A percentile compares a stretch with the other conserved stretches of the same genome.
Evolutionary conservation across 2,888 invertebrate genomes (phyloP).

Genomic region (Drosophila nr. fundita): DNA sequence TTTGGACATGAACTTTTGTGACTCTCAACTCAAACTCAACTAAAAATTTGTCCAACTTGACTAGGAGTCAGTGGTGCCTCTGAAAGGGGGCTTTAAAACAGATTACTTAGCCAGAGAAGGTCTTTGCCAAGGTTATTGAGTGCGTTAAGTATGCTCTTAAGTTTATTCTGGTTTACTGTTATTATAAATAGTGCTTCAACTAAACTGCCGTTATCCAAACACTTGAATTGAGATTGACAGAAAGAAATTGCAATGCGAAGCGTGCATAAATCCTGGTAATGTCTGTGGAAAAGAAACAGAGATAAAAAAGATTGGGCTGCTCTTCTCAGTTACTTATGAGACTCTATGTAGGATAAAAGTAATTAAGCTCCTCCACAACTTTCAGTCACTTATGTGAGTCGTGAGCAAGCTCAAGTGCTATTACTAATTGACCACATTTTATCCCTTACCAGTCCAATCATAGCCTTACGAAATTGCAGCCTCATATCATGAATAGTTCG

Average conservation of each 20-base stretch:
- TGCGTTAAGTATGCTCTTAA: conserved; percentile 3
- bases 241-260: conserved; percentile 1
- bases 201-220: not conserved
- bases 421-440: not conserved
- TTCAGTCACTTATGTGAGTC: not conserved
- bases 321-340: not conserved
- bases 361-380: not conserved
- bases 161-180: not conserved
- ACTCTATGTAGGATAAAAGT: not conserved
- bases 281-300: not conserved
- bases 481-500: not conserved
- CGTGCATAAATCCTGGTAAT: not conserved
- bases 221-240: conserved; percentile 3
- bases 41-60: conserved; percentile 24
- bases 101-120: conserved; percentile 8
- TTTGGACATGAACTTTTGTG: conserved; percentile 9
- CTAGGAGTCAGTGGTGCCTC: conserved; percentile 38
- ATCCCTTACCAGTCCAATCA: not conserved
- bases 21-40: conserved; percentile 27
- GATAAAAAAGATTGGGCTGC: not conserved
- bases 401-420: not conserved
- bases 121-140: conserved; percentile 28
- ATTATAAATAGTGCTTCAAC: conserved; percentile 5
- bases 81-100: conserved; percentile 9
- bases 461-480: not conserved